A percentile compares a stretch with the other conserved stretches of the same genome.
Evolutionary conservation across 2,797 vertebrate species (phyloP).

Genomic region (Fratercula arctica): DNA sequence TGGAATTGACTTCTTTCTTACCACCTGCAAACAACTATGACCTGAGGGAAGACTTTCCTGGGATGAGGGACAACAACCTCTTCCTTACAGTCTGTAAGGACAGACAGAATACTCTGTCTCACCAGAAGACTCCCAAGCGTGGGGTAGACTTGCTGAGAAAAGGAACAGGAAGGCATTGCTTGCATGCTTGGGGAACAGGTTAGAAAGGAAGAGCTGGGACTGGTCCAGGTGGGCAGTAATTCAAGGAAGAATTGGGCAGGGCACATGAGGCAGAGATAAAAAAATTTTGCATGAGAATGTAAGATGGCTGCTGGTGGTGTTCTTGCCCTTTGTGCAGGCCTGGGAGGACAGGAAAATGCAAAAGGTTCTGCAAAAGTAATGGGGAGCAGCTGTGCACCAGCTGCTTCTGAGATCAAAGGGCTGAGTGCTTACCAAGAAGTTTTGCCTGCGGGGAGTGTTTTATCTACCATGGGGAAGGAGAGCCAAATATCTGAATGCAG

Average conservation of each 20-base stretch:
- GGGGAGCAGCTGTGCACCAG: constrained; percentile 47
- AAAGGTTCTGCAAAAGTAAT: not conserved
- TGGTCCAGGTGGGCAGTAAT: not conserved
- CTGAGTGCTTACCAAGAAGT: not conserved
- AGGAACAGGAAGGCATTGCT: not conserved
- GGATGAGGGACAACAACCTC: not conserved
- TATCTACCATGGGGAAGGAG: not conserved
- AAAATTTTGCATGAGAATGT: not conserved
- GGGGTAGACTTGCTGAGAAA: not conserved
- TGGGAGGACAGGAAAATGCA: not conserved
- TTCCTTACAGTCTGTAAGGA: not conserved
- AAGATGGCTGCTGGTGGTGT: not conserved
- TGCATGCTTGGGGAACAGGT: accelerated
- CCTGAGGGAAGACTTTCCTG: not conserved
- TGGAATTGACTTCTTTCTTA: not conserved
- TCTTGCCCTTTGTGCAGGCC: not conserved
- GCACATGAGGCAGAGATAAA: not conserved
- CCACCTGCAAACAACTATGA: not conserved
- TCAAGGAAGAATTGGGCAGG: not conserved
- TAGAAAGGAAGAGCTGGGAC: not conserved
- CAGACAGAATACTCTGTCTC: not conserved
- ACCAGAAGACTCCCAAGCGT: not conserved
- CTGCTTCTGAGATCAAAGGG: constrained; percentile 42
- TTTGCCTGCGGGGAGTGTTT: constrained; percentile 29
- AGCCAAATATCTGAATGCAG: not conserved